Evolutionary conservation across 2,113 vertebrate genomes (phyloP).

Genomic region (Mus pahari): DNA sequence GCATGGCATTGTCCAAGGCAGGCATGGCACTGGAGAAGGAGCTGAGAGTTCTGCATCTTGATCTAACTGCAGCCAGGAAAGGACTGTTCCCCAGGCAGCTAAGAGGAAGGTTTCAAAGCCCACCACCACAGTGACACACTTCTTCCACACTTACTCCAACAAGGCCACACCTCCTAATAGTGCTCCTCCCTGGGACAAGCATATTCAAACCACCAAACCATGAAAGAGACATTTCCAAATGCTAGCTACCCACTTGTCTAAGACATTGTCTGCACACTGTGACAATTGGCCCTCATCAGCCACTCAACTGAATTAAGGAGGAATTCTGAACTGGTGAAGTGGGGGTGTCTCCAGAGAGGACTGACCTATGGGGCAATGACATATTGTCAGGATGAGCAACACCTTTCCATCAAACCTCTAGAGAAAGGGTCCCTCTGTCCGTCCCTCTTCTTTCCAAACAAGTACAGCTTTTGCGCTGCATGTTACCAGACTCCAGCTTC

Average conservation of each 20-base stretch:
- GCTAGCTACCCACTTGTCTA: background rate
- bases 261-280: background rate
- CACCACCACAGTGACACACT: background rate
- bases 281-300: background rate
- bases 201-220: background rate
- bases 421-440: background rate
- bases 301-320: background rate
- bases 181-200: background rate
- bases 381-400: background rate
- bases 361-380: no score
- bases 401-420: background rate
- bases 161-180: background rate
- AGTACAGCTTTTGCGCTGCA: background rate
- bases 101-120: background rate
- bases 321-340: no score
- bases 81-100: no score
- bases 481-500: background rate
- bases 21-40: no score
- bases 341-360: background rate
- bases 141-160: background rate
- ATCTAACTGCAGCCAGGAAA: no score
- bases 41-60: no score
- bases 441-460: background rate
- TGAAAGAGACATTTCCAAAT: background rate
- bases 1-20: no score